Evolutionary conservation across 2,888 invertebrate species (phyloP), one percentile per base, ranked within the genome.

Genomic region (Stenurella melanura): DNA sequence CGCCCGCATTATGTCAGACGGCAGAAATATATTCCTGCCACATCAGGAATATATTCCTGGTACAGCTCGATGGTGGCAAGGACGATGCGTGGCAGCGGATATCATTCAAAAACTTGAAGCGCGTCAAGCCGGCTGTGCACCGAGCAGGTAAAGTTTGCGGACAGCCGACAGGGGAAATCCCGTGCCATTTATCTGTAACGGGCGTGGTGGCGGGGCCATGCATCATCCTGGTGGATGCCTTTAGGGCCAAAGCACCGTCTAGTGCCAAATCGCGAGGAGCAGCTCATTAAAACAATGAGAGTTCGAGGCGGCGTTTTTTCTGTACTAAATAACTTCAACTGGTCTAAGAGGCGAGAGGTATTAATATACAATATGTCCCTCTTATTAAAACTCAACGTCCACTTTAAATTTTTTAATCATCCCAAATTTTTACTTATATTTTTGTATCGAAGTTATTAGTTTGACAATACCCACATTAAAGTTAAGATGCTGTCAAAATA

Each of bases 81-180:
- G 54, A 50, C 9, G 18, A 42, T 19, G 21, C 18, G 19, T 42
- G 34, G 34, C 17, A 64, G 34, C 50, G 67, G 11, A 4, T 21
- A 54, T 67, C 54, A 54, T 54, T 67, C 54, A 67, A 67, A 67
- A 50, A 15, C n/a, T 67, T 17, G 64, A 17, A 11, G 64, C 64
- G 38, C 64, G 64, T 66, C 64, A 38, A 66, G 64, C 64, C 6
- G 34, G 30, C 61, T 61, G 34, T 54, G 68, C 54, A 60, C 21
- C 18, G 61, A 61, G 74, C 69, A 74, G 74, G 74, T 69, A 68
- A 75, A 76, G 81, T 81, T 83, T 79, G 75, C 77, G 82, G 81
- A 80, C 79, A 83, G 76, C 76, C 80, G 67, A 78, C 81, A 78
- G 73, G 83, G 81, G 82, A 80, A 76, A 80, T 81, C 73, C 81